phyloP scores from a whole-genome alignment of 2,797 vertebrate species.

The Acanthornis magna region DNA sequence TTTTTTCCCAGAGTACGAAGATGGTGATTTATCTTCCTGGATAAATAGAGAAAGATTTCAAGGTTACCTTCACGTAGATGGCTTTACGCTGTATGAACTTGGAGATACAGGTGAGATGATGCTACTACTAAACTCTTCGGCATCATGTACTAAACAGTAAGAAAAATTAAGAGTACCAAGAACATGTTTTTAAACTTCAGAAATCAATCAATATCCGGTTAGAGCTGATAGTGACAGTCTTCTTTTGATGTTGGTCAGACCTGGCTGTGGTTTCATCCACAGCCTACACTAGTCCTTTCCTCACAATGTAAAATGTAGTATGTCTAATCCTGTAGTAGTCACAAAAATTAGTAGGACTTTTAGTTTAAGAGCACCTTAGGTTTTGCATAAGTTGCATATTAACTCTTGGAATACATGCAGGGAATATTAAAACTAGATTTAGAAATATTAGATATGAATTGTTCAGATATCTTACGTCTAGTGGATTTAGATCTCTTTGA shows the following conservation, averaged over 20 bases:
- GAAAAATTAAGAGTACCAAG: not conserved
- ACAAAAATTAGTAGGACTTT: not conserved
- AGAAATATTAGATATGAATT: not conserved
- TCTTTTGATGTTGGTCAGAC: not conserved
- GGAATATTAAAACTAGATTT: not conserved
- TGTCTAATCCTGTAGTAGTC: not conserved
- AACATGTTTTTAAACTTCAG: not conserved
- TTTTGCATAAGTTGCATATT: not conserved
- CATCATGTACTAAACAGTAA: not conserved
- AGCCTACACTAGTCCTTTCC: not conserved
- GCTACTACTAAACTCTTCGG: not conserved
- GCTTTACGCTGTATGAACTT: constrained; percentile 94
- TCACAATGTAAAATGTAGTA: not conserved
- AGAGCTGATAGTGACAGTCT: not conserved
- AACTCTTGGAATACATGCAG: not conserved
- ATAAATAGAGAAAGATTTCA: constrained; percentile 95
- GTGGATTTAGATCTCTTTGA: not conserved
- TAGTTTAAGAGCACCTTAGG: not conserved
- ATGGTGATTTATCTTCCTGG: constrained; percentile 91
- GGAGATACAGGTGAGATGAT: constrained; percentile 89
- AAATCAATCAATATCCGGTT: not conserved
- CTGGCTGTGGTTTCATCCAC: not conserved
- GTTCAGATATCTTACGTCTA: not conserved
- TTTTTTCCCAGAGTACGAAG: constrained; percentile 87
- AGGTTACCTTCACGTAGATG: constrained; percentile 90